These are phyloP conservation scores for Aelia acuminata DNA, from an alignment of 2,888 invertebrate species.

Conservation along the genomic window DNA sequence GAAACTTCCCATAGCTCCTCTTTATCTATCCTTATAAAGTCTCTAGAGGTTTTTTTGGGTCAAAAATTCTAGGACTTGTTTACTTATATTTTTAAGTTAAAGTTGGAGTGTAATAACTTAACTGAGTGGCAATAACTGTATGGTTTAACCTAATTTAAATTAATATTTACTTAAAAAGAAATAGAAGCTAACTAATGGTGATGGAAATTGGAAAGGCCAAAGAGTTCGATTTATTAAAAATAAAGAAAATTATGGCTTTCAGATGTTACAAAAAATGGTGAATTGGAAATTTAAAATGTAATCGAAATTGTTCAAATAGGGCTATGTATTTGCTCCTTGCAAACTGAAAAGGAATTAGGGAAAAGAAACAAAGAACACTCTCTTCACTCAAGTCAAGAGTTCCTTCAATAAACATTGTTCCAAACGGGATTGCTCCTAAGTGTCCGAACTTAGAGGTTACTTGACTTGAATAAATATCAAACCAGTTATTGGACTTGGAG, in stretches of 20 bases:
- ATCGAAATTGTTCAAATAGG: neutral
- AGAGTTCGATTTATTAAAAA: too few relatives aligned
- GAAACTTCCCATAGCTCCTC: too few relatives aligned
- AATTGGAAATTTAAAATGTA: neutral
- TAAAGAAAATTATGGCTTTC: neutral
- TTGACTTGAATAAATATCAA: neutral
- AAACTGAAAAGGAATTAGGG: neutral
- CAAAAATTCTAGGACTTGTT: too few relatives aligned
- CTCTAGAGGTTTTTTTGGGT: too few relatives aligned
- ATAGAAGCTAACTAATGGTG: too few relatives aligned
- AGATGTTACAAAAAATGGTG: neutral
- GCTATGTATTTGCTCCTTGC: neutral
- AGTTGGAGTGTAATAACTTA: too few relatives aligned
- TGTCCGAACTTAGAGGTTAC: neutral
- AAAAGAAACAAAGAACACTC: neutral
- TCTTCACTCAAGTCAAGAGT: neutral
- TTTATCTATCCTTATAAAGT: too few relatives aligned
- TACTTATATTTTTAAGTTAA: too few relatives aligned
- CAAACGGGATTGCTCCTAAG: neutral
- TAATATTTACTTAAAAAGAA: too few relatives aligned
- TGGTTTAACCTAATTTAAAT: too few relatives aligned
- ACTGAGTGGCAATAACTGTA: too few relatives aligned
- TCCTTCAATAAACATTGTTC: slow-evolving; percentile 14
- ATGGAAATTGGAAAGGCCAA: too few relatives aligned
- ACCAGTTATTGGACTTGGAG: neutral